Percentiles rank a stretch among this genome's conserved stretches.
These are phyloP conservation scores for Lutjanus campechanus DNA, from an alignment of 2,797 vertebrate genomes.

Conservation along the genomic window DNA sequence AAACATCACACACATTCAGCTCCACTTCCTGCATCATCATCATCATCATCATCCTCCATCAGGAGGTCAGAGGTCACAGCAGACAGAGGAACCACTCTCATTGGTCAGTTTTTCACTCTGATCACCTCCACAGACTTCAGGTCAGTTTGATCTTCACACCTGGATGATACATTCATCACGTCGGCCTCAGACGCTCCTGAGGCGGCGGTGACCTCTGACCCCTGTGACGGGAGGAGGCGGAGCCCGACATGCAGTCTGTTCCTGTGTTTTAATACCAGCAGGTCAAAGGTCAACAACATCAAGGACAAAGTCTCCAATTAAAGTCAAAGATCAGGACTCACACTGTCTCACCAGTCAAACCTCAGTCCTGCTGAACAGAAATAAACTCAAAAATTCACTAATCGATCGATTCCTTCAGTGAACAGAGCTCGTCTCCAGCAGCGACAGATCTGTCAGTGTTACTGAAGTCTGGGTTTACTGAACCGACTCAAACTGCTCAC, in stretches of 20 bases:
- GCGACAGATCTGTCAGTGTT: no score
- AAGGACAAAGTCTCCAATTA: background rate
- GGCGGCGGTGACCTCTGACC: conserved; percentile 17
- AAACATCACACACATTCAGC: no score
- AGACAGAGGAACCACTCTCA: background rate
- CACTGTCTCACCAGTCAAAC: no score
- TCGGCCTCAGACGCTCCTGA: background rate
- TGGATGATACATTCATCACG: conserved; percentile 21
- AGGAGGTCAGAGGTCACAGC: no score
- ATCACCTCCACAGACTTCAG: background rate
- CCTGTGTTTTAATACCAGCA: background rate
- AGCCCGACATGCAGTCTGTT: background rate
- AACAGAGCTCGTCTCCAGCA: no score
- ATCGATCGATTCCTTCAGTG: no score
- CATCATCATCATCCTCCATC: no score
- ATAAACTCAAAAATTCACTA: no score
- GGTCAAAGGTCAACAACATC: conserved; percentile 17
- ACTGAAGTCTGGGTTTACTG: no score
- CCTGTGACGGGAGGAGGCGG: background rate
- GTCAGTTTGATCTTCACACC: conserved; percentile 17
- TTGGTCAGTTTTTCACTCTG: background rate
- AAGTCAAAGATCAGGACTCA: background rate
- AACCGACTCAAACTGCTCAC: no score
- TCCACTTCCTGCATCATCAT: no score
- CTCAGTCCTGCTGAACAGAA: no score